These are phyloP conservation scores for Gorilla gorilla DNA, from an alignment of 2,113 vertebrate genomes.

Conservation along the genomic window DNA sequence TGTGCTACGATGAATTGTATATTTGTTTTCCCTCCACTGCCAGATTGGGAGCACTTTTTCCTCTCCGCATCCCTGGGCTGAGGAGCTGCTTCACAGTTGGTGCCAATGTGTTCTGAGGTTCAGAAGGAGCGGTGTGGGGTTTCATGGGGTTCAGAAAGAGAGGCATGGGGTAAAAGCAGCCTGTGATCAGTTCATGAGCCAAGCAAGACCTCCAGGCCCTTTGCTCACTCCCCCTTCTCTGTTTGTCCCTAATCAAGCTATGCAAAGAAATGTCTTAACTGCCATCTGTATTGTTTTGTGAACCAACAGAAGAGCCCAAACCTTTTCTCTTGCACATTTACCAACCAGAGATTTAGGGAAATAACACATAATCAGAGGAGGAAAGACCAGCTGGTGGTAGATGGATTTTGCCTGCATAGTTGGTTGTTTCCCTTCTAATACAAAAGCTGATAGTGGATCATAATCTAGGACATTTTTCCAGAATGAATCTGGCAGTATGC, in stretches of 20 bases:
- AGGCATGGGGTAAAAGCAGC: background rate
- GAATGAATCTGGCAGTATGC: background rate
- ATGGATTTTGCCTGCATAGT: background rate
- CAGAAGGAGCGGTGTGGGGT: background rate
- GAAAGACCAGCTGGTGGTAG: conserved; percentile 42
- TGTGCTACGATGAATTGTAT: background rate
- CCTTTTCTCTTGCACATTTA: background rate
- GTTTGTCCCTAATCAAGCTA: conserved; percentile 31
- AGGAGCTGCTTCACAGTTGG: background rate
- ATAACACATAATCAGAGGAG: conserved; percentile 38
- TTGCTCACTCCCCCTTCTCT: conserved; percentile 1
- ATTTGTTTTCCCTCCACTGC: background rate
- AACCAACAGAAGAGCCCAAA: conserved; percentile 19
- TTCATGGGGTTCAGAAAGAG: background rate
- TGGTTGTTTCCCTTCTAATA: background rate
- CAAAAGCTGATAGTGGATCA: background rate
- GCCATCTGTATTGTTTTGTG: conserved; percentile 48
- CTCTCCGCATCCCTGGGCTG: background rate
- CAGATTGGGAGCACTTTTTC: background rate
- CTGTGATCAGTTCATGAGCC: background rate
- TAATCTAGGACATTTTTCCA: background rate
- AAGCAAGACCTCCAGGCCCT: background rate
- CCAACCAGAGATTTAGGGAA: conserved; percentile 50
- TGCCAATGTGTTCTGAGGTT: background rate
- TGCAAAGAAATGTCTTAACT: conserved; percentile 27